These are phyloP conservation scores for Egretta garzetta DNA, from an alignment of 2,113 vertebrate species.

Conservation along the genomic window DNA sequence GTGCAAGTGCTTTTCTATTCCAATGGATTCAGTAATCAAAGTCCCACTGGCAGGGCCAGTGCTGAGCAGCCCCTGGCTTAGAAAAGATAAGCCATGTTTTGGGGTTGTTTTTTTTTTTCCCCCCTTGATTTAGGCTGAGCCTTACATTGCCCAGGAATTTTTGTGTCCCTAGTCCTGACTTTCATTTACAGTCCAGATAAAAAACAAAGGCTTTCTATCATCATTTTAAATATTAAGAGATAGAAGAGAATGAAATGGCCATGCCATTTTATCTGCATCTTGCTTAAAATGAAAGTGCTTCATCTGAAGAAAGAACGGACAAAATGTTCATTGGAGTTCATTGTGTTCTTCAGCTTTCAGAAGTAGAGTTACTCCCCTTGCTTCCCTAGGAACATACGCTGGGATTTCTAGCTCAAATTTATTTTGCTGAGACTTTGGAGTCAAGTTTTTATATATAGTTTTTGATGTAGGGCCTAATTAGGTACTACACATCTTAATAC, in stretches of 20 bases:
- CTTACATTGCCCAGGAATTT: background rate
- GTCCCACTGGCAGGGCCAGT: background rate
- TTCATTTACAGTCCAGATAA: background rate
- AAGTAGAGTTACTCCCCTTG: slow-evolving; percentile 36
- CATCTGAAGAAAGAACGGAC: slow-evolving; percentile 34
- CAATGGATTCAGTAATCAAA: background rate
- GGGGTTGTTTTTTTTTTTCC: too few species aligned
- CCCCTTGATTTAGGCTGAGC: background rate
- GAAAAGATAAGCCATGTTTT: background rate
- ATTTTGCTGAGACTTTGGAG: slow-evolving; percentile 76
- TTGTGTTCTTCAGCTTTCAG: background rate
- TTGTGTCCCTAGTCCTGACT: background rate
- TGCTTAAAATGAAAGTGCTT: slow-evolving; percentile 44
- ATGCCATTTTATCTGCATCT: background rate
- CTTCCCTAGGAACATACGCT: slow-evolving; percentile 58
- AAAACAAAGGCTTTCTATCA: slow-evolving; percentile 37
- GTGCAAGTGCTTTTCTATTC: slow-evolving; percentile 30
- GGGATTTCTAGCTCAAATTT: slow-evolving; percentile 78
- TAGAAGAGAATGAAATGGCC: slow-evolving; percentile 16
- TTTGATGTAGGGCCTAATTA: slow-evolving; percentile 85
- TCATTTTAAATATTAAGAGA: slow-evolving; percentile 32
- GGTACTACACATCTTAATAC: slow-evolving; percentile 77
- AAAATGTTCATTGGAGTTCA: slow-evolving; percentile 39
- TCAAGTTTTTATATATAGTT: slow-evolving; percentile 76
- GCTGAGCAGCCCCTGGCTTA: background rate